Evolutionary conservation across 2,888 invertebrate genomes (phyloP).

Genomic region (Tachina grossa): DNA sequence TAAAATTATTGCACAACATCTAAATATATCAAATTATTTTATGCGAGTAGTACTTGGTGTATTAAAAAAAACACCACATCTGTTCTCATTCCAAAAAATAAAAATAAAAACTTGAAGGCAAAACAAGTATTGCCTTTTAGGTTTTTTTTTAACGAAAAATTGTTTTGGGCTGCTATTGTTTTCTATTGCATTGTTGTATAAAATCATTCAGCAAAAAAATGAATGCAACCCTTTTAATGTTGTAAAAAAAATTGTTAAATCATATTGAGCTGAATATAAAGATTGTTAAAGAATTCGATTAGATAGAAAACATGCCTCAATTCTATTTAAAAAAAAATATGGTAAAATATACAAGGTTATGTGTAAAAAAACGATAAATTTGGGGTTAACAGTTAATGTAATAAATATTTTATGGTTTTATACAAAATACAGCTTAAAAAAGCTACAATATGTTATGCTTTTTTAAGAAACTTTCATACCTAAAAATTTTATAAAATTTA

Average conservation of each 20-base stretch:
- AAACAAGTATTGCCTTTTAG: constrained; percentile 30
- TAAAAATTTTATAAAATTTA: no score
- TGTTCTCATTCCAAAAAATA: constrained; percentile 19
- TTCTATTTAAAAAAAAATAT: no score
- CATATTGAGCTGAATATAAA: constrained; percentile 21
- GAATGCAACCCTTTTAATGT: constrained; percentile 54
- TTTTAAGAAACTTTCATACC: no score
- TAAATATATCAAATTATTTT: constrained; percentile 43
- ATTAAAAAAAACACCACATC: constrained; percentile 32
- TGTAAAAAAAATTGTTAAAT: constrained; percentile 1
- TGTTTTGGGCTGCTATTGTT: constrained; percentile 32
- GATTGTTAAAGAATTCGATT: constrained; percentile 35
- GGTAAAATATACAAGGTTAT: no score
- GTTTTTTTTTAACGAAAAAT: constrained; percentile 10
- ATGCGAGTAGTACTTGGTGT: constrained; percentile 8
- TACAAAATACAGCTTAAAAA: no score
- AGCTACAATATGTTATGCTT: no score
- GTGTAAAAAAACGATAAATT: no score
- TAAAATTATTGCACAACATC: constrained; percentile 27
- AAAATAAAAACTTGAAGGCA: background rate
- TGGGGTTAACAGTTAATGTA: no score
- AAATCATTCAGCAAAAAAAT: constrained; percentile 45
- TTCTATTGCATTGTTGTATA: constrained; percentile 43
- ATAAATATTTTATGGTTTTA: no score
- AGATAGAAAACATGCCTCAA: background rate